These are phyloP conservation scores for Hydrotaea cyrtoneurina DNA, from an alignment of 2,888 invertebrate genomes.

Conservation along the genomic window DNA sequence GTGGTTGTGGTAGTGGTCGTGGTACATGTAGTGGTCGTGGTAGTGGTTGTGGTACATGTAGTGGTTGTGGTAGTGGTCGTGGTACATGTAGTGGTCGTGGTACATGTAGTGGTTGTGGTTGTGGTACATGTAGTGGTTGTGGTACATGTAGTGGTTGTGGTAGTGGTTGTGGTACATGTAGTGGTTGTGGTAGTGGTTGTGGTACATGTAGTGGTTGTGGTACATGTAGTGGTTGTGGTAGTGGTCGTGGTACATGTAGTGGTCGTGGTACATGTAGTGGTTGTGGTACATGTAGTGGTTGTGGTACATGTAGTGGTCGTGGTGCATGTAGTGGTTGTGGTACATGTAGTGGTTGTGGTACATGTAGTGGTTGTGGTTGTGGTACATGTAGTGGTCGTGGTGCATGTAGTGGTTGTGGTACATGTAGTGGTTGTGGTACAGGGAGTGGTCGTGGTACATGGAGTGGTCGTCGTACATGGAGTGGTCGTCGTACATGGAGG, in stretches of 20 bases:
- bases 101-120: conserved; percentile 34
- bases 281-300: conserved; percentile 1
- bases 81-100: background rate
- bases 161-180: background rate
- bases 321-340: conserved; percentile 4
- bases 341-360: conserved; percentile 9
- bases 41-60: conserved; percentile 18
- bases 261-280: background rate
- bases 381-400: conserved; percentile 25
- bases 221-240: background rate
- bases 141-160: too few relatives aligned
- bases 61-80: background rate
- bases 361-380: background rate
- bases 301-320: conserved; percentile 15
- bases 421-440: conserved; percentile 52
- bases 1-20: conserved; percentile 47
- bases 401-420: conserved; percentile 30
- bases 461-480: conserved; percentile 42
- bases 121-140: background rate
- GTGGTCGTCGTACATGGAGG: conserved; percentile 51
- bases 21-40: conserved; percentile 24
- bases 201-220: conserved; percentile 26
- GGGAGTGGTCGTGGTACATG: conserved; percentile 19
- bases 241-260: background rate
- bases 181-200: conserved; percentile 40